Evolutionary conservation across 2,888 invertebrate genomes (phyloP).

Genomic region (Eueremaeus valkanovi): DNA sequence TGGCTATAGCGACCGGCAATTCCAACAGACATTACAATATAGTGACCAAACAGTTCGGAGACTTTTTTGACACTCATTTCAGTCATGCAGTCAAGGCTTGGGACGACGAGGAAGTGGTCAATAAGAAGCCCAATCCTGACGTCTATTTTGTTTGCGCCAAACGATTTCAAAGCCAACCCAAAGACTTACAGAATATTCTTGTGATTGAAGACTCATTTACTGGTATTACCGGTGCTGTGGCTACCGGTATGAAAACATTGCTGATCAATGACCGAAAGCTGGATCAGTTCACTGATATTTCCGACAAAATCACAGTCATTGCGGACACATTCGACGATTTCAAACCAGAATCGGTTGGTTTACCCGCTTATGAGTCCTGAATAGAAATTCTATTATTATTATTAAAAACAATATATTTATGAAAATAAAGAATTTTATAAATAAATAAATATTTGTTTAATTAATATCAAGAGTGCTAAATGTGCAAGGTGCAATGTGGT

Average conservation of each 20-base stretch:
- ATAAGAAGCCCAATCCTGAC: constrained; percentile 33
- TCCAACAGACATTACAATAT: no score
- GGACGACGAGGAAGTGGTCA: constrained; percentile 27
- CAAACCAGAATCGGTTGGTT: not conserved
- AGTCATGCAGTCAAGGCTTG: constrained; percentile 63
- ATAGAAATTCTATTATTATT: no score
- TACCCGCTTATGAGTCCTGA: not conserved
- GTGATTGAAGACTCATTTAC: constrained; percentile 37
- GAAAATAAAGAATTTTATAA: no score
- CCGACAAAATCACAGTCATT: not conserved
- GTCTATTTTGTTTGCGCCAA: constrained; percentile 19
- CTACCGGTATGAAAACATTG: constrained; percentile 16
- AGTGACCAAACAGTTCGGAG: no score
- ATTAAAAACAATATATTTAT: no score
- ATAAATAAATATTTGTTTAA: no score
- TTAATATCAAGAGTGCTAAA: no score
- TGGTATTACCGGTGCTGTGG: constrained; percentile 34
- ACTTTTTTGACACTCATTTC: not conserved
- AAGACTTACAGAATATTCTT: constrained; percentile 3
- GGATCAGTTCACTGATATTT: not conserved
- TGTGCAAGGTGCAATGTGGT: no score
- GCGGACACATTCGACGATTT: not conserved
- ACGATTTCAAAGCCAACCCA: not conserved
- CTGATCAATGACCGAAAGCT: not conserved
- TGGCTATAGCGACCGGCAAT: constrained; percentile 80